Base-by-base conservation (phyloP, 2,888 invertebrate species). In the Andricus curvator region DNA sequence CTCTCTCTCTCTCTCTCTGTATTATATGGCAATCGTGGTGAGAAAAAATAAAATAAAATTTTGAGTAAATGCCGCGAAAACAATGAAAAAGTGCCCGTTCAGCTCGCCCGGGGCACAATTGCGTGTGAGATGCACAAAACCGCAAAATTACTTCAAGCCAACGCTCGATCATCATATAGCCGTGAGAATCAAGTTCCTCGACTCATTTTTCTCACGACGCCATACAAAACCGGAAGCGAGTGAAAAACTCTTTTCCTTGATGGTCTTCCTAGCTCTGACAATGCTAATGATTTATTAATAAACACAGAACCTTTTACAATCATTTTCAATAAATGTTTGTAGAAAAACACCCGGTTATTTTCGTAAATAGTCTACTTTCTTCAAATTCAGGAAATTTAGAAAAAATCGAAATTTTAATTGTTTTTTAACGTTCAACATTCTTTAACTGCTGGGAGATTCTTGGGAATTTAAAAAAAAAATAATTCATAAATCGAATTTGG, bases 91-190 rank as follows among this genome's bases (percentile, higher is more conserved):
- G 56, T 56, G n/a, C 56, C n/a, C n/a, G n/a, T n/a, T 56, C 11
- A 4, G 56, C 11, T 56, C n/a, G n/a, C 56, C 56, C 56, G 56
- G 56, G n/a, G 56, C 56, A 56, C 22, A 22, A 44, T 62, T 41
- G 60, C 79, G 70, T 79, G 79, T 62, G 70, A 79, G 70, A 44
- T 56, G 8, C 56, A 56, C 56, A 56, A 56, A 56, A 56, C 56
- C 56, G 56, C 56, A 56, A n/a, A 56, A 56, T 56, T 56, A 56
- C 56, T 56, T 56, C n/a, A 56, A 56, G n/a, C 56, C 56, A 56
- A 56, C 11, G n/a, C 56, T 56, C n/a, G 56, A n/a, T 56, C 11
- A 56, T 56, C 56, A 56, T 56, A n/a, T 56, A 56, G 56, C 56
- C 56, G 56, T 56, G 56, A 56, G 56, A 56, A 56, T 56, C 56